A percentile compares a stretch with the other conserved stretches of the same genome.
Conservation (phyloP, 2,888 invertebrate species). For the Callinectes sapidus region DNA sequence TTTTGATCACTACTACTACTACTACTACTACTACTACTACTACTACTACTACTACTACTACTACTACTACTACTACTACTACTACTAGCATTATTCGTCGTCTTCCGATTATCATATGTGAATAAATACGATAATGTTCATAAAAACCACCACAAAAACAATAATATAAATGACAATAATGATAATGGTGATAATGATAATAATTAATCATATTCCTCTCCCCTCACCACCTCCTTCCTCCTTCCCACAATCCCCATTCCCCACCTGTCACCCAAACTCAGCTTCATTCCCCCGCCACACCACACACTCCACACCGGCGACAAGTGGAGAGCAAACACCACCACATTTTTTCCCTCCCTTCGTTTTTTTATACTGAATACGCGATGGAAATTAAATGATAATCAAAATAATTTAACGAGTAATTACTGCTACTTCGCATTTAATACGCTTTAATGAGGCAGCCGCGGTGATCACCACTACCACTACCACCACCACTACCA, state of each 20-base stretch:
- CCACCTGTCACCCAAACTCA: too few species aligned
- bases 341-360: neutral
- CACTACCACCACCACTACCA: neutral
- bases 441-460: neutral
- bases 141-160: neutral
- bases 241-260: neutral
- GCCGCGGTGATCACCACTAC: neutral
- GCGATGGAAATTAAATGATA: slow-evolving; percentile 24
- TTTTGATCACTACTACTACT: neutral
- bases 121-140: neutral
- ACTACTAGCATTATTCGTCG: neutral
- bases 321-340: neutral
- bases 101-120: neutral
- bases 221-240: neutral
- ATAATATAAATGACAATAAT: neutral
- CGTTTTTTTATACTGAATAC: neutral
- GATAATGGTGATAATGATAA: neutral
- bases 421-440: slow-evolving; percentile 27
- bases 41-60: slow-evolving; percentile 9
- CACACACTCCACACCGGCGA: neutral
- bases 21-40: neutral
- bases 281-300: too few species aligned
- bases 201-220: neutral
- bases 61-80: slow-evolving; percentile 27
- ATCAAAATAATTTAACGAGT: slow-evolving; percentile 33